Evolutionary conservation across 2,888 invertebrate species (phyloP), one percentile per base, ranked within the genome.

Genomic region (Aporophyla nigra): DNA sequence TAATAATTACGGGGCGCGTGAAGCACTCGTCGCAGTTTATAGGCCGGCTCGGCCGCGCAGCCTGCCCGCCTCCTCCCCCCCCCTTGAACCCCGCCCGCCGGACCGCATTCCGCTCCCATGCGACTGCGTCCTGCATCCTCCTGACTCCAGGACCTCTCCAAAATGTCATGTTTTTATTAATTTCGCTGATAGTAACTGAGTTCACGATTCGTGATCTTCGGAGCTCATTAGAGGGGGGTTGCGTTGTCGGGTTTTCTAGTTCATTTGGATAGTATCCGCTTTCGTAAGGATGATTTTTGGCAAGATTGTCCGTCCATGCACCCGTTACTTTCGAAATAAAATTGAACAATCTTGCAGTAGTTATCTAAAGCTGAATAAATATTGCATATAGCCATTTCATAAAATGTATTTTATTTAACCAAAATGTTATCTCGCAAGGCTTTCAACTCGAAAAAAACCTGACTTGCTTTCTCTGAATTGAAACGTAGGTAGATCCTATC

Each of bases 71-170:
- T 84, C 83, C 86, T 87, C 83, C 87, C 85, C 87, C 85, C 86
- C 85, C 88, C 86, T 85, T 82, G 86, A 75, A 84, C 87, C 83
- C 86, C 88, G 91, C 92, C 90, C 90, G 94, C 93, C 93, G 94
- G 94, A 96, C 96, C 95, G 95, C 96, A 96, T 96, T 96, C 96
- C 96, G 93, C 96, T 96, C 96, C 96, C 96, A 96, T 95, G 95
- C 96, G 95, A 95, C 96, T 93, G 93, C 93, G 91, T 93, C 93
- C 94, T 93, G 93, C 91, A 92, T 92, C 93, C 92, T 93, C 92
- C 92, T 86, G 84, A 86, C 82, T 88, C 88, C 94, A 93, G 94
- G 93, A 94, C 92, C 93, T 93, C 93, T 91, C 95, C 94, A 92
- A 96, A 96, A 95, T 94, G 93, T 94, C 93, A 93, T 93, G 93